phyloP scores from a whole-genome alignment of 2,797 vertebrate species.

The Pyrocephalus nanus region DNA sequence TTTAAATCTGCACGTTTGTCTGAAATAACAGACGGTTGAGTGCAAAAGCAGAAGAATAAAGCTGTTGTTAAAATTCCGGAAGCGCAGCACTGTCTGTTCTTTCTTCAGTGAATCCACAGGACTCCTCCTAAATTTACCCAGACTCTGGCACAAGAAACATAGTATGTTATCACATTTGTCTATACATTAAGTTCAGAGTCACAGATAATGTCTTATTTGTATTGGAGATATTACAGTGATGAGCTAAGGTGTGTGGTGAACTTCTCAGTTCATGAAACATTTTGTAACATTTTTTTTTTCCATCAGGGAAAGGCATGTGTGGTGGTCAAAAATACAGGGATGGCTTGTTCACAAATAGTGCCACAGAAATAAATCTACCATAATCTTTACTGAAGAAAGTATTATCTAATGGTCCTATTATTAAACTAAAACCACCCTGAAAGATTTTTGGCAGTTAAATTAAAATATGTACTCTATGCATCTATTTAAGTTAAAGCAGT shows the following conservation, averaged over 20 bases:
- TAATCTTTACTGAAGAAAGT: not conserved
- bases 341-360: not conserved
- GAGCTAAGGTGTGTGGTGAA: slow-evolving; percentile 19
- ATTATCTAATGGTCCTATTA: slow-evolving; percentile 20
- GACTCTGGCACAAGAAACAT: not conserved
- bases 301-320: not conserved
- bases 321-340: not conserved
- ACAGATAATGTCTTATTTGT: slow-evolving; percentile 66
- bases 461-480: slow-evolving; percentile 27
- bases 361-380: not conserved
- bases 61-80: slow-evolving; percentile 69
- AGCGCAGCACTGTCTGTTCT: slow-evolving; percentile 43
- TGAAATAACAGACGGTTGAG: slow-evolving; percentile 44
- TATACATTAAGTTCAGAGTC: slow-evolving; percentile 56
- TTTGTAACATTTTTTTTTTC: not conserved
- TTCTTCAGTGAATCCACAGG: slow-evolving; percentile 45
- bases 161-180: not conserved
- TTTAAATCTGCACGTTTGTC: slow-evolving; percentile 37
- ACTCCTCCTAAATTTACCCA: not conserved
- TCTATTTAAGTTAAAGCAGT: slow-evolving; percentile 59
- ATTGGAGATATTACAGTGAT: slow-evolving; percentile 49
- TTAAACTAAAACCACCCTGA: slow-evolving; percentile 39
- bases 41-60: slow-evolving; percentile 53
- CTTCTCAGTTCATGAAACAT: not conserved
- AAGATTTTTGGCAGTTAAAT: slow-evolving; percentile 58